These are phyloP conservation scores for Caenorhabditis sp. DNA, from an alignment of 2,888 invertebrate species.

Conservation along the genomic window DNA sequence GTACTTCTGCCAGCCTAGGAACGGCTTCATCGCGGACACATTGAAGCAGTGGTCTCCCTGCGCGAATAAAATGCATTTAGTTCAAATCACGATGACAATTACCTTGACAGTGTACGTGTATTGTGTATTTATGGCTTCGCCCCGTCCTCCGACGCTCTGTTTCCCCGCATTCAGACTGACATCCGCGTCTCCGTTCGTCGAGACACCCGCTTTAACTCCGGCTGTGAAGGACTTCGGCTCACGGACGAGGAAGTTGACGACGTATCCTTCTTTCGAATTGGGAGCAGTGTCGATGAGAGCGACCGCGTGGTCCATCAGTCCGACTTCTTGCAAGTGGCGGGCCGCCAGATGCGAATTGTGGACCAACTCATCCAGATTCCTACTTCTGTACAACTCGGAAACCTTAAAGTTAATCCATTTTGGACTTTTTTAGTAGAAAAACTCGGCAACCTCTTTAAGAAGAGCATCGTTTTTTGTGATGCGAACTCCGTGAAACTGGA, in stretches of 20 bases:
- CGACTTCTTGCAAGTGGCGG: slow-evolving; percentile 80
- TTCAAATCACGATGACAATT: not conserved
- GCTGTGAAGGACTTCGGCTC: slow-evolving; percentile 82
- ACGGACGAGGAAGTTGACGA: slow-evolving; percentile 90
- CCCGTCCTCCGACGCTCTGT: slow-evolving; percentile 71
- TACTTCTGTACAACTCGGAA: slow-evolving; percentile 87
- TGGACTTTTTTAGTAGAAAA: no score
- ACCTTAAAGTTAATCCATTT: no score
- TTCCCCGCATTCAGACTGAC: slow-evolving; percentile 67
- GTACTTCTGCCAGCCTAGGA: slow-evolving; percentile 82
- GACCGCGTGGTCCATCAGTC: slow-evolving; percentile 90
- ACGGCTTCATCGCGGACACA: slow-evolving; percentile 88
- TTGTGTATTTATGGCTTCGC: slow-evolving; percentile 69
- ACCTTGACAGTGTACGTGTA: slow-evolving; percentile 75
- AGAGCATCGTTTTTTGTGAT: slow-evolving; percentile 75
- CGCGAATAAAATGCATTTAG: not conserved
- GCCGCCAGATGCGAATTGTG: slow-evolving; percentile 73
- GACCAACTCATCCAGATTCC: slow-evolving; percentile 86
- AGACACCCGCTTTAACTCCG: slow-evolving; percentile 76
- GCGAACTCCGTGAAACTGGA: slow-evolving; percentile 76
- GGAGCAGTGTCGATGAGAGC: slow-evolving; percentile 92
- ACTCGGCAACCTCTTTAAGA: slow-evolving; percentile 84
- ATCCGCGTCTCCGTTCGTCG: slow-evolving; percentile 75
- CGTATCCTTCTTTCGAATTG: slow-evolving; percentile 76
- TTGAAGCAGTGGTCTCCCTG: slow-evolving; percentile 87